Percentiles rank a stretch among this genome's conserved stretches.
phyloP scores from a whole-genome alignment of 2,797 vertebrate species.

The Acanthopagrus latus region DNA sequence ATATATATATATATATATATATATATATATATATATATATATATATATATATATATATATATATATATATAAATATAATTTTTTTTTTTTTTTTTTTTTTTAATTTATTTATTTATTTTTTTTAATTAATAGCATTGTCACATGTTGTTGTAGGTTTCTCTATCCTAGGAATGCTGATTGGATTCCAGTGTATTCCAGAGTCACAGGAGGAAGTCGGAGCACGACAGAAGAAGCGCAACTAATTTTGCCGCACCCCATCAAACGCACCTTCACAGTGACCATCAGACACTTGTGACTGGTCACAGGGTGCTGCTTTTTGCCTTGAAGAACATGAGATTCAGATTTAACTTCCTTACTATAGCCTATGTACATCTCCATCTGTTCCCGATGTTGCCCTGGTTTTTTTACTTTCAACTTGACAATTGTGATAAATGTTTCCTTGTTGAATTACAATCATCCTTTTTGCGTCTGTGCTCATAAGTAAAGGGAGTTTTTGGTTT shows the following conservation, averaged over 20 bases:
- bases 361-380: neutral
- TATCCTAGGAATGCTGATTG: slow-evolving; percentile 93
- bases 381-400: slow-evolving; percentile 26
- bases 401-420: slow-evolving; percentile 20
- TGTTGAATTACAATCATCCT: neutral
- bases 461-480: neutral
- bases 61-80: no score
- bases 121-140: neutral
- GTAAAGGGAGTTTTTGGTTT: no score
- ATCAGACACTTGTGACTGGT: slow-evolving; percentile 22
- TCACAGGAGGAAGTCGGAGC: slow-evolving; percentile 82
- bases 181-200: slow-evolving; percentile 89
- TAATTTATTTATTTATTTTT: no score
- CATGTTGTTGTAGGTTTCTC: slow-evolving; percentile 89
- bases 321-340: slow-evolving; percentile 44
- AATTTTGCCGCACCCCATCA: neutral
- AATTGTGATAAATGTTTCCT: neutral
- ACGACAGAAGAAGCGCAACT: slow-evolving; percentile 94
- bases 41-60: no score
- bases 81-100: no score
- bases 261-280: slow-evolving; percentile 10
- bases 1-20: no score
- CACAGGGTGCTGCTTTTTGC: slow-evolving; percentile 29
- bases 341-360: slow-evolving; percentile 31
- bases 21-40: no score